Base-by-base conservation (phyloP, 2,113 vertebrate genomes). In the Narcine bancroftii region DNA sequence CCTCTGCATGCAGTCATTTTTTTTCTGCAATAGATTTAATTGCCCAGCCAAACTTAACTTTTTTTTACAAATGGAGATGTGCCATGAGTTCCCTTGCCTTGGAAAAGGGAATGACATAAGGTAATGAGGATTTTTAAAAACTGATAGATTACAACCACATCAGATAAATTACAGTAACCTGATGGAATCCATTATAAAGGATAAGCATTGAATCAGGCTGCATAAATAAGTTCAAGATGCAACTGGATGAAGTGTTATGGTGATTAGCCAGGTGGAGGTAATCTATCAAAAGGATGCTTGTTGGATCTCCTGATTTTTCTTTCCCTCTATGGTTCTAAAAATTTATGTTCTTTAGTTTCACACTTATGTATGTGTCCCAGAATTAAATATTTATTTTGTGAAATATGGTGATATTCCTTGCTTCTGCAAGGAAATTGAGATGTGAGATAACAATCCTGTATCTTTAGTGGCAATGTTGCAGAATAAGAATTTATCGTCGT, bases 211-310 rank as follows among this genome's bases (percentile, higher is more conserved):
- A 60, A 60, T 33, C 10, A 2, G 50, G n/a, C 81, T 36, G 4
- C 15, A 60, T 87, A 60, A 36, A 11, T 60, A 17, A 6, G 6
- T 85, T 85, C 50, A 60, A 85, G 33, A 60, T 60, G 53, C 53
- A 21, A 87, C 60, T 87, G 53, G 81, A 87, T 87, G 60, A 87
- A 60, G 33, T 5, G 33, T 60, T 87, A 60, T 60, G 53, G 53
- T 60, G 53, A 60, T 87, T 60, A 60, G 81, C 33, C 81, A 87
- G 53, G 5, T 87, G 81, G 53, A 87, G 81, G 6, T 87, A 36
- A 60, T 87, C 15, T 87, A 63, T 87, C 81, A 87, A 87, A 87
- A 87, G 21, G 29, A 60, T 53, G 36, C 53, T 85, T n/a, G 81
- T 60, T 60, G 5, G 33, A 15, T 33, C 15, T 36, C 21, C 17